These are phyloP conservation scores for Macrosteles quadrilineatus DNA, from an alignment of 1,140 invertebrate genomes.

Conservation along the genomic window DNA sequence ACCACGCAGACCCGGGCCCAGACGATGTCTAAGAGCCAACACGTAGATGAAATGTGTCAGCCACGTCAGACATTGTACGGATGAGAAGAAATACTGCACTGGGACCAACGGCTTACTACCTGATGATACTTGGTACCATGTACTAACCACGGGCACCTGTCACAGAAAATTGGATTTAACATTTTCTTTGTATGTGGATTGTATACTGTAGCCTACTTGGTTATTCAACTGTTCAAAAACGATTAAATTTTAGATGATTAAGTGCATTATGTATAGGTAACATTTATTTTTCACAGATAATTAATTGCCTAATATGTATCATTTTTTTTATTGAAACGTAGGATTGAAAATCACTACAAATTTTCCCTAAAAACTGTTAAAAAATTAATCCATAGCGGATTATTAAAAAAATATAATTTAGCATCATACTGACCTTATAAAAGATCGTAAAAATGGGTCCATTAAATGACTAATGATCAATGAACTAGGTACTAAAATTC, in stretches of 20 bases:
- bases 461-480: too few relatives aligned
- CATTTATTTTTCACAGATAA: not conserved
- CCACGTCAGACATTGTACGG: conserved; percentile 68
- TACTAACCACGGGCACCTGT: conserved; percentile 31
- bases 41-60: conserved; percentile 75
- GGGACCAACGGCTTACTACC: conserved; percentile 31
- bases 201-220: not conserved
- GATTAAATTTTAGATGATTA: not conserved
- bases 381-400: too few relatives aligned
- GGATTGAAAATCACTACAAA: too few relatives aligned
- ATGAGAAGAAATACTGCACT: conserved; percentile 34
- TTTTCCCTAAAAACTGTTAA: too few relatives aligned
- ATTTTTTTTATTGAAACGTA: not conserved
- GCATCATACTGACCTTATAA: too few relatives aligned
- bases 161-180: not conserved
- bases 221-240: not conserved
- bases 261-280: not conserved
- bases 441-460: too few relatives aligned
- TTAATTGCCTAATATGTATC: not conserved
- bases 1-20: conserved; percentile 61
- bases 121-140: conserved; percentile 27
- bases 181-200: not conserved
- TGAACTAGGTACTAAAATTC: too few relatives aligned
- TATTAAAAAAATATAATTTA: too few relatives aligned
- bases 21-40: conserved; percentile 58